phyloP scores from a whole-genome alignment of 2,113 vertebrate genomes.

The Lutjanus erythropterus region DNA sequence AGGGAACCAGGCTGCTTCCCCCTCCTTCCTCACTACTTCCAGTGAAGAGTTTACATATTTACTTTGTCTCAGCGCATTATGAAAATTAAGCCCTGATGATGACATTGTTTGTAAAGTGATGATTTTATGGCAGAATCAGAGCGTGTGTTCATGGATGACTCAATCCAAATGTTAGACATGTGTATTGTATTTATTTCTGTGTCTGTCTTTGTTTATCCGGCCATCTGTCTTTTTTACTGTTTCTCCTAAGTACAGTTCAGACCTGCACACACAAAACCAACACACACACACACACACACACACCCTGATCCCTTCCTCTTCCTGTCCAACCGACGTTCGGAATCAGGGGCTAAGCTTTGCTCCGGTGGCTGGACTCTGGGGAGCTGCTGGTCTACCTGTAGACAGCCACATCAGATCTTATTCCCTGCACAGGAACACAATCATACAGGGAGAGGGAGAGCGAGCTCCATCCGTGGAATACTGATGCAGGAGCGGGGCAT shows the following conservation, averaged over 20 bases:
- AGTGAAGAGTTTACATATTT: conserved; percentile 20
- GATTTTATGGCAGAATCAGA: conserved; percentile 4
- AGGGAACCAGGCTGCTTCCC: background rate
- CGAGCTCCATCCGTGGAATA: conserved; percentile 60
- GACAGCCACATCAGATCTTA: conserved; percentile 74
- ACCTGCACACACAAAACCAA: background rate
- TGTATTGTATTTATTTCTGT: background rate
- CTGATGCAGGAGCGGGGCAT: conserved; percentile 63
- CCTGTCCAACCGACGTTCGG: background rate
- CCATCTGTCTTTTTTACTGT: background rate
- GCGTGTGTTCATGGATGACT: background rate
- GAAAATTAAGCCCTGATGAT: conserved; percentile 23
- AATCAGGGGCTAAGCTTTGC: conserved; percentile 48
- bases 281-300: background rate
- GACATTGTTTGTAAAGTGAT: conserved; percentile 14
- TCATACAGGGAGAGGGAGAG: conserved; percentile 54
- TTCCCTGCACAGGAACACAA: conserved; percentile 73
- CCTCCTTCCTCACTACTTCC: conserved; percentile 15
- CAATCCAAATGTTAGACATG: background rate
- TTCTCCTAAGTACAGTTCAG: background rate
- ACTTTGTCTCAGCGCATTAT: conserved; percentile 17
- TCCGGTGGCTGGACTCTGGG: conserved; percentile 41
- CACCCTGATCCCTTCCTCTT: background rate
- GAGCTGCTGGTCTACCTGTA: conserved; percentile 59
- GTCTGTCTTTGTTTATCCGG: background rate